Evolutionary conservation across 64 coral and sea anemone genomes (phyloP).

Genomic region (Porites lutea): DNA sequence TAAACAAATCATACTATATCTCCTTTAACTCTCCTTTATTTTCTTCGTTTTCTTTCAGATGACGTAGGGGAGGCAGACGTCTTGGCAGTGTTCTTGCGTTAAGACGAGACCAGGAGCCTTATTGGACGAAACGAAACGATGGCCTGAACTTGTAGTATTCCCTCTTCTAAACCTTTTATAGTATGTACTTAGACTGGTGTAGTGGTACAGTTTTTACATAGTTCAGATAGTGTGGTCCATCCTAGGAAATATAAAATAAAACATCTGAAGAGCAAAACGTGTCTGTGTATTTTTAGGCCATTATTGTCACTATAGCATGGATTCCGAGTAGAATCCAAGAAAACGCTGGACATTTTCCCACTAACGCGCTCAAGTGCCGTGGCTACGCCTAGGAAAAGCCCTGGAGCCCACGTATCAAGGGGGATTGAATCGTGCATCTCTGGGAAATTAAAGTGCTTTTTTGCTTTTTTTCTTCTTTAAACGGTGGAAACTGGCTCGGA

Average conservation of each 20-base stretch:
- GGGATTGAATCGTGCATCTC: background rate
- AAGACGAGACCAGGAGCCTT: background rate
- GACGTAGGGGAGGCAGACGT: no score
- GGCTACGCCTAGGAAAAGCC: background rate
- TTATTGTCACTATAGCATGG: background rate
- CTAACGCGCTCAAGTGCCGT: no score
- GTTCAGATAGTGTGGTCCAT: background rate
- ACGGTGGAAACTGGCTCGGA: background rate
- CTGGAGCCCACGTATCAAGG: background rate
- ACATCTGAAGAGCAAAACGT: background rate
- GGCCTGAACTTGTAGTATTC: background rate
- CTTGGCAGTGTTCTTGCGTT: slow-evolving; percentile 10
- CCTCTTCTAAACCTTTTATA: slow-evolving; percentile 6
- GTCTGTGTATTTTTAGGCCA: slow-evolving; percentile 10
- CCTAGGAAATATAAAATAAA: background rate
- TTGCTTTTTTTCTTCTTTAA: background rate
- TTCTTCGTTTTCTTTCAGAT: slow-evolving; percentile 9
- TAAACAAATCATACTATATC: no score
- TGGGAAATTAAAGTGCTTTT: slow-evolving; percentile 1
- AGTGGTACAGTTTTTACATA: slow-evolving; percentile 11
- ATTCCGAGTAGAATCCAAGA: background rate
- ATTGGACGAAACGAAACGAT: background rate
- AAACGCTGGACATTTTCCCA: background rate
- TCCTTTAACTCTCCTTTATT: background rate
- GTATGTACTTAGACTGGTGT: background rate